Conservation (phyloP, 2,113 vertebrate species). For the Otus sunia region DNA sequence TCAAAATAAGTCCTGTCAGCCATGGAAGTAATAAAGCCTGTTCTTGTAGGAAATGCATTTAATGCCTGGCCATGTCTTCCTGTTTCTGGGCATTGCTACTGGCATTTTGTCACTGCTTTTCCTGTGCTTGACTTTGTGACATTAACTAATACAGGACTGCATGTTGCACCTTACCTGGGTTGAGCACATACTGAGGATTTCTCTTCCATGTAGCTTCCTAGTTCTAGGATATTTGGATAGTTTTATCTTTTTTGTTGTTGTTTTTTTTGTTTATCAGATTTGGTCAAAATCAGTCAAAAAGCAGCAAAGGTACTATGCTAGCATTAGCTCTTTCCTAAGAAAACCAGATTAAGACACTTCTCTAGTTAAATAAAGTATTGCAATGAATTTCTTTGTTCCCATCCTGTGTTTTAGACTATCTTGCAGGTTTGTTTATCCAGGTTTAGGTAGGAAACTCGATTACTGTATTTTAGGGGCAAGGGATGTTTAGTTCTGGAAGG, state of each 20-base stretch:
- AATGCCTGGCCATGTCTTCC: neutral
- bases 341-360: neutral
- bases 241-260: neutral
- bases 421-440: neutral
- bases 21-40: neutral
- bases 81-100: neutral
- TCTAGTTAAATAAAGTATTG: neutral
- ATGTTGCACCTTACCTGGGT: neutral
- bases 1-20: neutral
- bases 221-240: neutral
- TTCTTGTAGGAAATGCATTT: neutral
- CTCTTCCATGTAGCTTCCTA: neutral
- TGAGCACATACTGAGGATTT: neutral
- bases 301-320: neutral
- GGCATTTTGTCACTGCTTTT: neutral
- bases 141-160: rapidly evolving
- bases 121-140: neutral
- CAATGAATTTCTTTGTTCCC: neutral
- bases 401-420: neutral
- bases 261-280: neutral
- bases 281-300: neutral
- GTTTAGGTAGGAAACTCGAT: neutral
- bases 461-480: neutral
- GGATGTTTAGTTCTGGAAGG: neutral
- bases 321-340: neutral